Base-by-base conservation (phyloP, 2,888 invertebrate species). In the Cephus runcator region DNA sequence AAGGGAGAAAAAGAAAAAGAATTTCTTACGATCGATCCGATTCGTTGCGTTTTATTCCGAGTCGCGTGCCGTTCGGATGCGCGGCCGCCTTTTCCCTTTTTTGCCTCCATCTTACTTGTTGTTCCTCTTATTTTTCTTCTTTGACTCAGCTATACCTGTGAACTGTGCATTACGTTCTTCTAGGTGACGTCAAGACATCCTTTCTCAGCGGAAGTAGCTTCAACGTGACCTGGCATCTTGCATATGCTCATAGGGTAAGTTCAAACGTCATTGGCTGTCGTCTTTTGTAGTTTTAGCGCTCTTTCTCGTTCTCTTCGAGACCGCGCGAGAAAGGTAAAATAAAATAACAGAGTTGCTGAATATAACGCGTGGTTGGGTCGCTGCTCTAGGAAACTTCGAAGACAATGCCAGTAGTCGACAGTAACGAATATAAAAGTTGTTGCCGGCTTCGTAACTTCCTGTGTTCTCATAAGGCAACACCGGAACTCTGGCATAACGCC, bases 191-290 rank as follows among this genome's bases (percentile, higher is more conserved):
- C 87, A 95, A 94, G 91, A 98, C 98, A 68, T 94, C 96, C 34
- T 93, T 98, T 87, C 91, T 96, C 81, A 94, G 97, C 31, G 98
- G 98, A 77, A 95, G 97, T 81, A 94, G 94, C 81, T 95, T 98
- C 88, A 98, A 96, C 92, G 96, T 98, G 75, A 95, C 97, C 81
- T 98, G 98, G 98, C 98, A 98, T 92, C 93, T 98, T 87, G 97
- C 98, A 15, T 98, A 98, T 92, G 97, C 98, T 9, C 98, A 98
- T 90, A 93, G 95, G 93, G 97, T 97, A 93, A 94, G 95, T 93
- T 80, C 75, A 75, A 35, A 77, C 40, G 15, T 15, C 15, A 40
- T 40, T 40, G 40, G 15, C 4, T 40, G 2, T 40, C 9, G 0
- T 12, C 11, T 71, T 69, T n/a, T n/a, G 71, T 71, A 71, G 3